Base-by-base conservation (phyloP, 2,113 vertebrate genomes). In the Panthera uncia region DNA sequence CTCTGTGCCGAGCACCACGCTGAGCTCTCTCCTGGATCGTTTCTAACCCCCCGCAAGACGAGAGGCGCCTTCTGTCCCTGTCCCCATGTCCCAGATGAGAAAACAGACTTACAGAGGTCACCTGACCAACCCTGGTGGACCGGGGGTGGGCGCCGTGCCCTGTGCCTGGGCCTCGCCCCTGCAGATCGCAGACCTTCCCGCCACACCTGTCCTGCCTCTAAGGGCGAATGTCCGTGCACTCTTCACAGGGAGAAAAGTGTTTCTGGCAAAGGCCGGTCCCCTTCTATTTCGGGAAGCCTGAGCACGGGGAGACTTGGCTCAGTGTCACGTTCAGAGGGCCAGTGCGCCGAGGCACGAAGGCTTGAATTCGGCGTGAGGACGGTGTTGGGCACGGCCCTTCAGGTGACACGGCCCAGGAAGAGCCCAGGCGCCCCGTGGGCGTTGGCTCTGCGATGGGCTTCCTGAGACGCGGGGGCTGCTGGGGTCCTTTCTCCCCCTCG, bases 341-440 rank as follows among this genome's bases (percentile, higher is more conserved):
- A 0, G 10, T 45, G 52, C 4, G 2, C 31, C 3, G 31, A 13
- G 15, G 31, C 33, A 29, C 1, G 7, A 7, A 38, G 57, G 45
- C 38, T 55, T 66, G 45, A 3, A 16, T 13, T 45, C n/a, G 41
- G 41, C 12, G 1, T 0, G 11, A 33, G 31, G 69, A 66, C 27
- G 3, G 45, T 2, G 7, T 31, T 3, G 25, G 16, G 7, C 36
- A 1, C 7, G 12, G 19, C 1, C 5, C 68, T 31, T 11, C 11
- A 3, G 21, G 41, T 52, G 57, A 41, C 50, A 36, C 55, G 21
- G 68, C 25, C 14, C 29, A 23, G 23, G 13, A 29, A 36, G 81
- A 9, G 25, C 48, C 29, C n/a, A 7, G n/a, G 48, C 29, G 5
- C 45, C 23, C 55, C 19, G 1, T 48, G 41, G 29, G 8, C 7